Evolutionary conservation across 2,888 invertebrate species (phyloP), one percentile per base, ranked within the genome.

Genomic region (Gastracanthus pulcherrimus): DNA sequence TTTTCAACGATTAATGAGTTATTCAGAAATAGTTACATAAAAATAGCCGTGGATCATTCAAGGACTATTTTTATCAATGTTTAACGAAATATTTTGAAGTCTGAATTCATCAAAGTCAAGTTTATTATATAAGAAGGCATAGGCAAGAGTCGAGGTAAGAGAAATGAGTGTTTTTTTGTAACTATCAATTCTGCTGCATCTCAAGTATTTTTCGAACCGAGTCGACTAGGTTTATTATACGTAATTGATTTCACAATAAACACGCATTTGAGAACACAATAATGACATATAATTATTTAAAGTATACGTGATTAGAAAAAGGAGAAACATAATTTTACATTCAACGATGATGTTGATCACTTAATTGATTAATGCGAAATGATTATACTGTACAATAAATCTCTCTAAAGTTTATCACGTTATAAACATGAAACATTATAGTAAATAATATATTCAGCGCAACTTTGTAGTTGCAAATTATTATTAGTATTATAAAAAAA

Each of bases 231-330:
- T 38, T 71, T 19, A 64, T 78, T 51, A 71, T 19, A 26, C 45
- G 16, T 67, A 79, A 72, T 79, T 79, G 72, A 79, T 79, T 79
- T 67, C 34, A 38, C 29, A 66, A 55, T 72, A 64, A 62, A 70
- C 11, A 48, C 13, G n/a, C 9, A 26, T 26, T 76, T 31, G 67
- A 23, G 13, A 67, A 58, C 29, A 48, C 26, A 69, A 45, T 45
- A 72, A 76, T 58, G 58, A 67, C 11, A 69, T 16, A 9, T 36
- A 69, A 69, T 76, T 34, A 69, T 60, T 76, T 55, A 66, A 51
- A 64, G 36, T 16, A 48, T 31, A 62, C n/a, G 11, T 31, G 66
- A 71, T 48, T 3, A 34, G 16, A 19, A 64, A 36, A n/a, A 19
- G 36, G 9, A 11, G 34, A 34, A 13, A 36, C 23, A 19, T 13